These are phyloP conservation scores for Caenorhabditis panamensis DNA, from an alignment of 2,888 invertebrate genomes.

Conservation along the genomic window DNA sequence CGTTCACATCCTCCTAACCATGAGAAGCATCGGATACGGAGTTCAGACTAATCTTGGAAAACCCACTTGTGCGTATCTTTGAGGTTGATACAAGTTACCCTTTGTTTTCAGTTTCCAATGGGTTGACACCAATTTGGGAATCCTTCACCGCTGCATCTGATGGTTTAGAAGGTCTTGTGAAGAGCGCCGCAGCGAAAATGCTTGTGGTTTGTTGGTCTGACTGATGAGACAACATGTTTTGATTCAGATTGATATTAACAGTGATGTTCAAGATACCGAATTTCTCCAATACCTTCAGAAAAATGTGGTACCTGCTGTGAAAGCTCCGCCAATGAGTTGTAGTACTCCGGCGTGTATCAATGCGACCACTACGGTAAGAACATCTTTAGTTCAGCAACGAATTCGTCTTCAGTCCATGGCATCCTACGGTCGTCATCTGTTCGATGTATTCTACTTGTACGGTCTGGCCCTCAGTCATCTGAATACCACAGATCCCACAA, in stretches of 20 bases:
- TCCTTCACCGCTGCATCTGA: conserved; percentile 20
- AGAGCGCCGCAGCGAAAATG: conserved; percentile 8
- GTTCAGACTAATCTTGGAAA: conserved; percentile 39
- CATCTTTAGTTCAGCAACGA: not conserved
- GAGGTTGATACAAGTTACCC: no score
- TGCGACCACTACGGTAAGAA: conserved; percentile 19
- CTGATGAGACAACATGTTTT: not conserved
- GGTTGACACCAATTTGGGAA: conserved; percentile 42
- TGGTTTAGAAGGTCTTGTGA: conserved; percentile 21
- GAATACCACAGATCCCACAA: conserved; percentile 26
- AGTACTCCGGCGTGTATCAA: conserved; percentile 28
- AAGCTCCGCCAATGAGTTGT: conserved; percentile 47
- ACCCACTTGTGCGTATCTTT: conserved; percentile 21
- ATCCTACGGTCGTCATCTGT: conserved; percentile 67
- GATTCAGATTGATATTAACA: conserved; percentile 48
- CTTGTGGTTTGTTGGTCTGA: conserved; percentile 67
- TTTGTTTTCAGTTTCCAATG: conserved; percentile 29
- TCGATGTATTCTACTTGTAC: conserved; percentile 74
- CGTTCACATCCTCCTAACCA: conserved; percentile 40
- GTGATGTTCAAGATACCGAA: conserved; percentile 41
- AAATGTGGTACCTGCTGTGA: conserved; percentile 21
- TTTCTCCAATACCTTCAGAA: conserved; percentile 27
- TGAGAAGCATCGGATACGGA: conserved; percentile 47
- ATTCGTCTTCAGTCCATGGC: conserved; percentile 43
- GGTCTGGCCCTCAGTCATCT: conserved; percentile 54